Evolutionary conservation across 2,113 vertebrate genomes (phyloP).

Genomic region (Echinops telfairi): DNA sequence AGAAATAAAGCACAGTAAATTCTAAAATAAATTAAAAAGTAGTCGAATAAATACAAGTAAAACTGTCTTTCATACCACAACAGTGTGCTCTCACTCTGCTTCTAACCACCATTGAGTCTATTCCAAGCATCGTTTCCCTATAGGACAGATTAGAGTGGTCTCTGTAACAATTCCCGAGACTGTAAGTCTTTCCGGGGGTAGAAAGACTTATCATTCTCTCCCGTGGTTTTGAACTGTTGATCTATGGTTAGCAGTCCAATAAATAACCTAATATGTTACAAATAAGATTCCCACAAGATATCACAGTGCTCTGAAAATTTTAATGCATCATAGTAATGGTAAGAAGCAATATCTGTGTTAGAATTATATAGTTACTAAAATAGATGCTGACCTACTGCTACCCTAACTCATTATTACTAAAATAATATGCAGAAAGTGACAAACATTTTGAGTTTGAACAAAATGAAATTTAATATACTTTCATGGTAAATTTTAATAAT

Average conservation of each 20-base stretch:
- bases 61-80: not conserved
- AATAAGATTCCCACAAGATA: not conserved
- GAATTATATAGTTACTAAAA: not conserved
- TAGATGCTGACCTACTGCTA: not conserved
- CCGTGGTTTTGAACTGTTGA: no score
- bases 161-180: no score
- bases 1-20: not conserved
- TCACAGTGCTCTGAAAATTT: not conserved
- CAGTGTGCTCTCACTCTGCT: not conserved
- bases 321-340: not conserved
- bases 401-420: not conserved
- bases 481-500: not conserved
- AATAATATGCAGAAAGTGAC: not conserved
- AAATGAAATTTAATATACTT: constrained; percentile 15
- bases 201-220: no score
- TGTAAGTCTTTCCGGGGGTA: no score
- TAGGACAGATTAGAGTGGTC: no score
- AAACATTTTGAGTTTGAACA: not conserved
- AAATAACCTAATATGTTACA: no score
- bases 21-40: constrained; percentile 9
- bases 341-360: not conserved
- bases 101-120: no score
- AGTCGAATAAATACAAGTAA: not conserved
- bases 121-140: no score
- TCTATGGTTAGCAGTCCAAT: no score